Conservation (phyloP, 2,888 invertebrate species). For the Clepsis dumicolana region DNA sequence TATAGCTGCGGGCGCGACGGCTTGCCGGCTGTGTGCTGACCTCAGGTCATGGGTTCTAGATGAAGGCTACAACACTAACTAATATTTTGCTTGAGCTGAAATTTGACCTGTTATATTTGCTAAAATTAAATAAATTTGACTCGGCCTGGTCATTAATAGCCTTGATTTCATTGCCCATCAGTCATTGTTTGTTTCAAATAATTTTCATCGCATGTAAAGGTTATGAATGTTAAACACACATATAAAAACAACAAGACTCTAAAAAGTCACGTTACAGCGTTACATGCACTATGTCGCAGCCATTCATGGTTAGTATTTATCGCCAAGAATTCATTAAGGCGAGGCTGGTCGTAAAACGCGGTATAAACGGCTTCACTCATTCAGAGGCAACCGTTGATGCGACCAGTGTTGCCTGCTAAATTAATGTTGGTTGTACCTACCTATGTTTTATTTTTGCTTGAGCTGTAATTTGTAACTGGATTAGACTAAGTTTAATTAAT, state of each 20-base stretch:
- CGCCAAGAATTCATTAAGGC: slow-evolving; percentile 49
- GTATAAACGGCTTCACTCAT: slow-evolving; percentile 40
- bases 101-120: background rate
- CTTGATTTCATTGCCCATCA: background rate
- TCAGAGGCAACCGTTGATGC: slow-evolving; percentile 30
- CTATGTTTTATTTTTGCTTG: too few relatives aligned
- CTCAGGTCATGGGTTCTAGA: slow-evolving; percentile 55
- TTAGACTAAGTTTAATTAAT: background rate
- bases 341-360: slow-evolving; percentile 42
- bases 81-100: background rate
- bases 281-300: slow-evolving; percentile 17
- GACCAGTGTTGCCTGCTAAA: background rate
- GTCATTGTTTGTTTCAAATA: background rate
- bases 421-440: background rate
- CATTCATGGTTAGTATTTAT: slow-evolving; percentile 45
- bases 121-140: background rate
- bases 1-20: slow-evolving; percentile 52
- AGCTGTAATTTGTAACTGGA: too few relatives aligned
- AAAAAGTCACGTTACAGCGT: slow-evolving; percentile 17
- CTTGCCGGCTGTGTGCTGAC: slow-evolving; percentile 49
- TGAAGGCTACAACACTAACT: slow-evolving; percentile 34
- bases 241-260: slow-evolving; percentile 35
- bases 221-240: background rate
- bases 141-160: too few relatives aligned
- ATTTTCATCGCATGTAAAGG: background rate